phyloP scores from a whole-genome alignment of 2,888 invertebrate genomes.

The Pedicia rivosa region DNA sequence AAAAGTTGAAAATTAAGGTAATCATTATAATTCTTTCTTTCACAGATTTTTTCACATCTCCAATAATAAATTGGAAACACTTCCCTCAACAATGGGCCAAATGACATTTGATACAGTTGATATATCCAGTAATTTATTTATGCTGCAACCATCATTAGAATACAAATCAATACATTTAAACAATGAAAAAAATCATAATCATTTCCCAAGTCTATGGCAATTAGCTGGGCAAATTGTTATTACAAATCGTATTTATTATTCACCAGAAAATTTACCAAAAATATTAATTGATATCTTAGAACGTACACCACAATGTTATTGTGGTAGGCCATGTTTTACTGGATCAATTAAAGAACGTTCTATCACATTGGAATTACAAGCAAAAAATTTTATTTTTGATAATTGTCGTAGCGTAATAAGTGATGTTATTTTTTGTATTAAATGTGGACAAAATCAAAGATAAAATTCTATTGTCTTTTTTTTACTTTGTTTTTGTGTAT shows the following conservation, averaged over 20 bases:
- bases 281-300: constrained; percentile 22
- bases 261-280: constrained; percentile 18
- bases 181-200: background rate
- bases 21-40: no score
- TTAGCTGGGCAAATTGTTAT: constrained; percentile 20
- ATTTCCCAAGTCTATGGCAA: constrained; percentile 20
- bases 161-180: background rate
- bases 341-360: constrained; percentile 20
- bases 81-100: constrained; percentile 5
- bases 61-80: constrained; percentile 5
- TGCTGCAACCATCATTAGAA: background rate
- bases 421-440: background rate
- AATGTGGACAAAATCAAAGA: background rate
- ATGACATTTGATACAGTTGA: constrained; percentile 3
- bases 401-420: background rate
- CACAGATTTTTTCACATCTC: constrained; percentile 1
- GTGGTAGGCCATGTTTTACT: constrained; percentile 22
- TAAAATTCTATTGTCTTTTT: no score
- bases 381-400: constrained; percentile 19
- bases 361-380: constrained; percentile 20
- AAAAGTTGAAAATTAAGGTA: no score
- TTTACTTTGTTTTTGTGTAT: no score
- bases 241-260: constrained; percentile 7
- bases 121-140: constrained; percentile 6
- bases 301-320: constrained; percentile 24